Conservation (phyloP, 2,888 invertebrate species). For the Eupithecia subfuscata region DNA sequence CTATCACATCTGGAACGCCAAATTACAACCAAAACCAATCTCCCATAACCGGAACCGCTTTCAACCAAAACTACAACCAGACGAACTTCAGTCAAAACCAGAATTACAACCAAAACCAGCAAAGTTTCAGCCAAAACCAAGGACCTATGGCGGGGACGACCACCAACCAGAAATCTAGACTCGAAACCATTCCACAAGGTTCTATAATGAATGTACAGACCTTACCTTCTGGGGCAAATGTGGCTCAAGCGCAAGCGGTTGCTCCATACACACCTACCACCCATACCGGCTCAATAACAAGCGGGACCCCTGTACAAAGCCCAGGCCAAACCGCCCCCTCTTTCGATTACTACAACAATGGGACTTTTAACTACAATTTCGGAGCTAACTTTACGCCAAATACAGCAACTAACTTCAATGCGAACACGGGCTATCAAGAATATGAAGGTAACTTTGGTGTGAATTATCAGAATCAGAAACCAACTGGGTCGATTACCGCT, state of each 20-base stretch:
- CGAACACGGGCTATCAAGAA: conserved; percentile 2
- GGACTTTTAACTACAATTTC: background rate
- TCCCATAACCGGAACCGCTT: conserved; percentile 54
- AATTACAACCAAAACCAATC: conserved; percentile 40
- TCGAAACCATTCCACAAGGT: conserved; percentile 76
- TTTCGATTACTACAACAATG: conserved; percentile 15
- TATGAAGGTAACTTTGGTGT: conserved; percentile 18
- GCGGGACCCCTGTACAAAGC: conserved; percentile 44
- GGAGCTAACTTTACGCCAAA: conserved; percentile 10
- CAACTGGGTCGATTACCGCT: conserved; percentile 58
- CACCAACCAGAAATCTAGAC: conserved; percentile 53
- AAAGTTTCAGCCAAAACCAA: conserved; percentile 49
- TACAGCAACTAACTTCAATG: conserved; percentile 10
- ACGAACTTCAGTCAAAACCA: background rate
- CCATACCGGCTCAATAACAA: conserved; percentile 53
- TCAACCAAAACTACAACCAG: conserved; percentile 56
- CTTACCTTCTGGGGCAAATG: conserved; percentile 44
- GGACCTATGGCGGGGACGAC: conserved; percentile 53
- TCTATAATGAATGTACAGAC: conserved; percentile 64
- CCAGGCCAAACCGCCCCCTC: conserved; percentile 23
- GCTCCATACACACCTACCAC: conserved; percentile 49
- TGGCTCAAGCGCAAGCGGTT: conserved; percentile 39
- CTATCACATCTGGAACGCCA: conserved; percentile 3
- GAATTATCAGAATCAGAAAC: conserved; percentile 36
- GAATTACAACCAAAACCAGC: conserved; percentile 49